Evolutionary conservation across 1,140 invertebrate species (phyloP), one percentile per base, ranked within the genome.

Genomic region (Oryzaephilus surinamensis): DNA sequence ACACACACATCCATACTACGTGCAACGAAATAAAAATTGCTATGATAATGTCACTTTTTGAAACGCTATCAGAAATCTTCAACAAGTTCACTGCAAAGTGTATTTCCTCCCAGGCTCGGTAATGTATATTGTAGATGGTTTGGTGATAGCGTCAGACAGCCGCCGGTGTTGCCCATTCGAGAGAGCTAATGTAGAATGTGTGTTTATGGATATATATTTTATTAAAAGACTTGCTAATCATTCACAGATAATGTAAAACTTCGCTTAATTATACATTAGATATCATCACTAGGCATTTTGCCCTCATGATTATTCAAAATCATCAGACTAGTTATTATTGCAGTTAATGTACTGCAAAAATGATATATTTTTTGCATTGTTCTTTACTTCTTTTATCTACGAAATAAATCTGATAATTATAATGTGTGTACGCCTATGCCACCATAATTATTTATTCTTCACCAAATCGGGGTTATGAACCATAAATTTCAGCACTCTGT

Each of bases 151-250:
- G 42, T 48, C 46, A 41, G 45, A 32, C 33, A 35, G 42, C 33
- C 31, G 41, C 17, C 31, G 30, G 26, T 38, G 26, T 38, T n/a
- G n/a, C n/a, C n/a, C n/a, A n/a, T n/a, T n/a, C n/a, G n/a, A n/a
- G n/a, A n/a, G n/a, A n/a, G 33, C 37, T 48, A 48, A 48, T 48
- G 46, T 48, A 48, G 36, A 48, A 48, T 48, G 46, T 48, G 42
- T 48, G 46, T 48, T 45, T 48, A 48, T 48, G 46, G 46, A 45
- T 48, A 48, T n/a, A n/a, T 48, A 48, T 48, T 48, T 48, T 48
- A 48, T 48, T 48, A 45, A 45, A 48, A 45, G 42, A 24, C 19
- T n/a, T 15, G 27, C 36, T 38, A 38, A 38, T 38, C 27, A 28
- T n/a, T 3, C n/a, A n/a, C n/a, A n/a, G n/a, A n/a, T n/a, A n/a